A percentile compares a stretch with the other conserved stretches of the same genome.
These are phyloP conservation scores for Oegoconia quadripuncta DNA, from an alignment of 2,888 invertebrate species.

Conservation along the genomic window DNA sequence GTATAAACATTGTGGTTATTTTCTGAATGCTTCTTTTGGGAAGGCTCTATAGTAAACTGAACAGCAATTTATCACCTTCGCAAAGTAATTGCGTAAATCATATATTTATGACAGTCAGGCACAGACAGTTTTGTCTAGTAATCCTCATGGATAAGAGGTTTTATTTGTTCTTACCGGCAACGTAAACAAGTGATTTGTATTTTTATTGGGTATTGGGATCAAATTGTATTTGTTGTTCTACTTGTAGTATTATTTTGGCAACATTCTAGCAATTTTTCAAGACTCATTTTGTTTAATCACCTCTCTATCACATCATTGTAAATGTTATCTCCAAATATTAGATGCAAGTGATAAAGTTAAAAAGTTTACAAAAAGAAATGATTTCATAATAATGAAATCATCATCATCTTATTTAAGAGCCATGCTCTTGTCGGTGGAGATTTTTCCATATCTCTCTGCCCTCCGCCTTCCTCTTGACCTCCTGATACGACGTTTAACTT, in stretches of 20 bases:
- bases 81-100: conserved; percentile 75
- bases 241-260: conserved; percentile 9
- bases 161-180: conserved; percentile 46
- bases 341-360: too few relatives aligned
- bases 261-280: background rate
- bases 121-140: conserved; percentile 59
- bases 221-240: conserved; percentile 37
- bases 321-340: too few relatives aligned
- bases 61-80: conserved; percentile 73
- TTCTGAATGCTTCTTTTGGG: conserved; percentile 26
- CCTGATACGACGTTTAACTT: too few relatives aligned
- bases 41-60: conserved; percentile 55
- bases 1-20: conserved; percentile 1
- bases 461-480: too few relatives aligned
- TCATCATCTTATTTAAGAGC: too few relatives aligned
- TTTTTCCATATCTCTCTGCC: too few relatives aligned
- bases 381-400: too few relatives aligned
- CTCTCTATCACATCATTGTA: too few relatives aligned
- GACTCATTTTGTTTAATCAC: too few relatives aligned
- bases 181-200: conserved; percentile 54
- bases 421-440: too few relatives aligned
- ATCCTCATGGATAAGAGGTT: conserved; percentile 38
- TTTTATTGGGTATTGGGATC: too few relatives aligned
- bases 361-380: too few relatives aligned
- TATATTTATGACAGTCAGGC: conserved; percentile 72